phyloP scores from a whole-genome alignment of 2,797 vertebrate genomes.

The Lepilemur ruficaudatus region DNA sequence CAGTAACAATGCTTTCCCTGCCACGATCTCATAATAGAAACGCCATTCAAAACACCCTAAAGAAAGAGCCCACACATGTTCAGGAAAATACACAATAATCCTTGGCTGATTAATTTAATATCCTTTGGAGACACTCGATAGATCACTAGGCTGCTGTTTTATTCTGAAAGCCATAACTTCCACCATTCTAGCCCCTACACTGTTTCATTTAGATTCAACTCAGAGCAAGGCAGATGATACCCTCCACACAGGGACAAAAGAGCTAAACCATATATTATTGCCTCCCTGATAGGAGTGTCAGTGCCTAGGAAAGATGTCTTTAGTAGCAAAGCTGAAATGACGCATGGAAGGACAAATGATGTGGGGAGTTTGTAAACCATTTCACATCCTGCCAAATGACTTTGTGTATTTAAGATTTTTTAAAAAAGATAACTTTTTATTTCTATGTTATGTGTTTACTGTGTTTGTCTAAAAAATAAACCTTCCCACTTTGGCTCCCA shows the following conservation, averaged over 20 bases:
- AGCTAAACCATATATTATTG: not conserved
- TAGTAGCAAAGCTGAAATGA: not conserved
- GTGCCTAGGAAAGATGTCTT: not conserved
- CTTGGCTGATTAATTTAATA: conserved; percentile 62
- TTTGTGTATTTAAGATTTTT: conserved; percentile 5
- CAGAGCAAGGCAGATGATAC: not conserved
- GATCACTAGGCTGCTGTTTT: conserved; percentile 43
- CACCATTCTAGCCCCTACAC: not conserved
- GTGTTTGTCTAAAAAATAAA: conserved; percentile 10
- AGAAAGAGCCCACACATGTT: conserved; percentile 57
- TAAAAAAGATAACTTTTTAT: not conserved
- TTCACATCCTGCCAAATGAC: not conserved
- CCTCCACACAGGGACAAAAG: not conserved
- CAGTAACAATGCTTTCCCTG: not conserved
- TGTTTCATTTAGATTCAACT: conserved; percentile 52
- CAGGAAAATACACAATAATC: conserved; percentile 46
- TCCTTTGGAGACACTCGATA: conserved; percentile 50
- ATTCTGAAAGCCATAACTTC: conserved; percentile 25
- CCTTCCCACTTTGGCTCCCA: not conserved
- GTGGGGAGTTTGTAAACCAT: not conserved
- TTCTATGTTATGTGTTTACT: not conserved
- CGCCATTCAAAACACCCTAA: conserved; percentile 34
- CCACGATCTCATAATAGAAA: not conserved
- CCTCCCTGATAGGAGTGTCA: not conserved
- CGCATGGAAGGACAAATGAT: not conserved